phyloP scores from a whole-genome alignment of 2,888 invertebrate genomes.

The Linnaemya tessellans region DNA sequence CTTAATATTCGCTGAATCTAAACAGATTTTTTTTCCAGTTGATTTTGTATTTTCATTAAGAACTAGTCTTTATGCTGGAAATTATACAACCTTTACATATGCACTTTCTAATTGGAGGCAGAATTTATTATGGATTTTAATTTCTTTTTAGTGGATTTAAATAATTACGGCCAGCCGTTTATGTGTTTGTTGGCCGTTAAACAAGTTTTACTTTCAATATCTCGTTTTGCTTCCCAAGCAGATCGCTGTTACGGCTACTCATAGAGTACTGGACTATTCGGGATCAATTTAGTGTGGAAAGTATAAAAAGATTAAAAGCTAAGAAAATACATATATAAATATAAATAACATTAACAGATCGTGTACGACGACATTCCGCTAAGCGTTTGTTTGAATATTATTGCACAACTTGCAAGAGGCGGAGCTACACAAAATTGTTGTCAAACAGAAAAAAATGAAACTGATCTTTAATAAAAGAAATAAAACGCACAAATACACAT shows the following conservation, averaged over 20 bases:
- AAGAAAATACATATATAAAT: slow-evolving; percentile 4
- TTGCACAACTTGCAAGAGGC: slow-evolving; percentile 67
- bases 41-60: not conserved
- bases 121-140: slow-evolving; percentile 4
- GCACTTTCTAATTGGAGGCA: slow-evolving; percentile 54
- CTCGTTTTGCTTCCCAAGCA: slow-evolving; percentile 6
- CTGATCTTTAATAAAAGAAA: slow-evolving; percentile 19
- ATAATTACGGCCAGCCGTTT: slow-evolving; percentile 44
- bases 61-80: not conserved
- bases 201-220: slow-evolving; percentile 67
- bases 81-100: not conserved
- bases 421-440: slow-evolving; percentile 39
- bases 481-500: not conserved
- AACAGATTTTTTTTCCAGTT: too few species aligned
- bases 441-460: slow-evolving; percentile 11
- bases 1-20: not conserved
- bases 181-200: slow-evolving; percentile 44
- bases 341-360: slow-evolving; percentile 29
- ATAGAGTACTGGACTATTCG: too few species aligned
- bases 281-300: too few species aligned
- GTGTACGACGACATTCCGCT: not conserved
- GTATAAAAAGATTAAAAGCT: too few species aligned
- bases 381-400: slow-evolving; percentile 13
- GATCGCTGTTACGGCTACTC: too few species aligned
- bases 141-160: slow-evolving; percentile 35